Percentiles rank a stretch among this genome's conserved stretches.
phyloP scores from a whole-genome alignment of 2,113 vertebrate genomes.

The Hylia prasina region DNA sequence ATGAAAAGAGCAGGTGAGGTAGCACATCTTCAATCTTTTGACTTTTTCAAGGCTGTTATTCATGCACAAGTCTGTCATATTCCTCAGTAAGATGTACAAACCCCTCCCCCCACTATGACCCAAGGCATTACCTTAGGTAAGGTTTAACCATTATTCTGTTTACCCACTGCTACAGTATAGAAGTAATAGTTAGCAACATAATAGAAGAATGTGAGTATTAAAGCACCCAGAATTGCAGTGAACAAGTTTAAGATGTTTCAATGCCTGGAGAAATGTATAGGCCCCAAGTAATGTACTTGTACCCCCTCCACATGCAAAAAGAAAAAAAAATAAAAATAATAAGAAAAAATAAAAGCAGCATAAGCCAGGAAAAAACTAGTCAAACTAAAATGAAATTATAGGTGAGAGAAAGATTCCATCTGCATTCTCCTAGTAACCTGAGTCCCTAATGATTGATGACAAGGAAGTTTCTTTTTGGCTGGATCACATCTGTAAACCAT shows the following conservation, averaged over 20 bases:
- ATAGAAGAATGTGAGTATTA: not conserved
- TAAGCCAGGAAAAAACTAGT: not conserved
- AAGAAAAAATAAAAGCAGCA: not conserved
- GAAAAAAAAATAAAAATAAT: not conserved
- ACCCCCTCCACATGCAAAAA: not conserved
- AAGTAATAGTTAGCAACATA: not conserved
- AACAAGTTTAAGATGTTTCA: not conserved
- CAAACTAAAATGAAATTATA: not conserved
- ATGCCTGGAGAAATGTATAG: not conserved
- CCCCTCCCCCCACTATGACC: not conserved
- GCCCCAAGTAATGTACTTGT: not conserved
- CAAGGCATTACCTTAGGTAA: not conserved
- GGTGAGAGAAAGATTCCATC: not conserved
- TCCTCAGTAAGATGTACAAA: not conserved
- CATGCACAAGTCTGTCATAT: not conserved
- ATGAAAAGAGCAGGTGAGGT: not conserved
- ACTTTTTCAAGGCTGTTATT: not conserved
- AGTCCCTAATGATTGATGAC: not conserved
- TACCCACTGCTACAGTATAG: not conserved
- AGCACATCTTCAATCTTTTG: not conserved
- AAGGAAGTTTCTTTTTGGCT: not conserved
- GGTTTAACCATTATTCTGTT: not conserved
- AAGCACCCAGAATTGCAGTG: not conserved
- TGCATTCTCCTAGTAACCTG: not conserved
- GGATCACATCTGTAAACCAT: not conserved